Evolutionary conservation across 2,113 vertebrate species (phyloP).

Genomic region (Oncorhynchus keta): DNA sequence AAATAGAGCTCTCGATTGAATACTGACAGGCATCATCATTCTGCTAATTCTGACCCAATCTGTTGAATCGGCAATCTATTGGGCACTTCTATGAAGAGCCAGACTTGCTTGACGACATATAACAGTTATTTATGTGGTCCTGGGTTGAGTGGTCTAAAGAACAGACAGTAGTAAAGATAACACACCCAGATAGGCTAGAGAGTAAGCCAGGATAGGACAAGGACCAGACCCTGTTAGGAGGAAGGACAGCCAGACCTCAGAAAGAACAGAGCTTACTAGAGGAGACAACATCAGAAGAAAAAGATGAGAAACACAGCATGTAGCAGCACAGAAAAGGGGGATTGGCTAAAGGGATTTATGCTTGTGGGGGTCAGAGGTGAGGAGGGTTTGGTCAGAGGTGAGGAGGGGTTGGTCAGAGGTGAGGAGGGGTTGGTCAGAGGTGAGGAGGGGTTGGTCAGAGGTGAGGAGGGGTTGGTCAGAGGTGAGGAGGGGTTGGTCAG

Average conservation of each 20-base stretch:
- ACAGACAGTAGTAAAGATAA: background rate
- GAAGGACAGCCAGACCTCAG: constrained; percentile 9
- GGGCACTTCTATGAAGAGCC: too few relatives aligned
- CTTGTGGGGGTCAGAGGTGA: constrained; percentile 36
- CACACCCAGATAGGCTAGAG: background rate
- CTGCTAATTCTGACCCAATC: too few relatives aligned
- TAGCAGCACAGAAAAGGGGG: background rate
- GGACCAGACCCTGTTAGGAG: background rate
- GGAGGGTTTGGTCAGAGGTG: constrained; percentile 25
- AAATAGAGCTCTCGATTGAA: too few relatives aligned
- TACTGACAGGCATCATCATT: too few relatives aligned
- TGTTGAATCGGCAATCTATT: too few relatives aligned
- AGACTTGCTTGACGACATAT: too few relatives aligned
- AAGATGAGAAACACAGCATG: constrained; percentile 21
- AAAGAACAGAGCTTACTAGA: constrained; percentile 31
- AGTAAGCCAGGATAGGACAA: background rate
- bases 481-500: constrained; percentile 31
- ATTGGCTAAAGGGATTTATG: constrained; percentile 44
- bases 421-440: constrained; percentile 27
- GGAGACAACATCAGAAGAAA: constrained; percentile 29
- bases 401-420: constrained; percentile 23
- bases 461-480: constrained; percentile 23
- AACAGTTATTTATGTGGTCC: background rate
- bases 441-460: constrained; percentile 28
- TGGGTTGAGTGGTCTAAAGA: background rate